Base-by-base conservation (phyloP, 2,797 vertebrate species). In the Lithobates sylvaticus region DNA sequence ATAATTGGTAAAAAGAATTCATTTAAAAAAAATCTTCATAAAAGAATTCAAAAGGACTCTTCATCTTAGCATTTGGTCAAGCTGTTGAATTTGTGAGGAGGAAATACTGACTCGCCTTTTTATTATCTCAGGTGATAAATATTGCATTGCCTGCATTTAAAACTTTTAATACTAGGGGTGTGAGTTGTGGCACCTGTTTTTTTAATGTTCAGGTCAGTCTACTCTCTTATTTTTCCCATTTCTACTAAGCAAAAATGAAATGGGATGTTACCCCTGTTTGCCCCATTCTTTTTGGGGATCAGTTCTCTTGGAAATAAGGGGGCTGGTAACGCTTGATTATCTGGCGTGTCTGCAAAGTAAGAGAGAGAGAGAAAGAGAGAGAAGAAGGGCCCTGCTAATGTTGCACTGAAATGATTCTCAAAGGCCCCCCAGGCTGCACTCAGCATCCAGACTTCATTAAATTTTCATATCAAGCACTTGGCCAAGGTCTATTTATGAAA, bases 401-500 rank as follows among this genome's bases (percentile, higher is more conserved):
- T 95, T 95, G 95, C 94, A 91, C 92, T 95, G 95, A 95, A 94
- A 92, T 92, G 94, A 94, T 91, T 95, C 96, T 96, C 96, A 93
- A 94, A 96, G 94, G 93, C 94, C 95, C 96, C 91, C 93, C 84
- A 93, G 93, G 95, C 94, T 94, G 96, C 96, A 97, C 96, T 97
- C 96, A 97, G 95, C 96, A 96, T 95, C 96, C 94, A 90, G 92
- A 94, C 95, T 94, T 97, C 97, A 98, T 98, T 97, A 98, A 98
- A 96, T 91, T 97, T 98, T 98, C 93, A 98, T 97, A 86, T 90
- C 89, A 96, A 94, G 95, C 93, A 95, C 96, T 95, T 94, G 95
- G 96, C 95, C 97, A 97, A 97, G 96, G 96, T 96, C 96, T 98
- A 96, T 97, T 97, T 97, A 97, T 97, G 96, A 97, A 97, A 97